These are phyloP conservation scores for Neotoma lepida DNA, from an alignment of 2,113 vertebrate genomes.

Conservation along the genomic window DNA sequence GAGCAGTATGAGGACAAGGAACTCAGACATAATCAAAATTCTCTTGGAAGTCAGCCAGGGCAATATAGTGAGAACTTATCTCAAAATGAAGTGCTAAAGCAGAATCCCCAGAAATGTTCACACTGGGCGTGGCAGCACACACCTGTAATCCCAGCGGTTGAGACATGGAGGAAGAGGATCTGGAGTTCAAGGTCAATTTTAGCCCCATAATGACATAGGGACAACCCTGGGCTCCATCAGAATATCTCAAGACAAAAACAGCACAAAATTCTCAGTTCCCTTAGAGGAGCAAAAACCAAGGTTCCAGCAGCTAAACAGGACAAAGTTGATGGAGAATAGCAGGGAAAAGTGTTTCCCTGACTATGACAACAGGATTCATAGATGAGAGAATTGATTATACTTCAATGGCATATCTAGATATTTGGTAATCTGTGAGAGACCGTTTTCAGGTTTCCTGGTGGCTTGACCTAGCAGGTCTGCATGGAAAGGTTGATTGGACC, in stretches of 20 bases:
- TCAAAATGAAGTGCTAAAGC: neutral
- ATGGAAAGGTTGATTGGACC: too few relatives aligned
- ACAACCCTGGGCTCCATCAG: neutral
- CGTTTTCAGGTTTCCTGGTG: too few relatives aligned
- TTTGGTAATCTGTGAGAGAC: too few relatives aligned
- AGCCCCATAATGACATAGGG: neutral
- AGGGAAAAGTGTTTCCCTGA: neutral
- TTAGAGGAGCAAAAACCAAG: too few relatives aligned
- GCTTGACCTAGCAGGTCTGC: too few relatives aligned
- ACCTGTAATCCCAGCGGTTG: too few relatives aligned
- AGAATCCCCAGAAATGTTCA: neutral
- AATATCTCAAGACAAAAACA: neutral
- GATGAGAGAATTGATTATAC: neutral
- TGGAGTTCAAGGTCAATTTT: neutral
- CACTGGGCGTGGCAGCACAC: neutral
- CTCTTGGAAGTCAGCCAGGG: too few relatives aligned
- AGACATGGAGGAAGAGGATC: neutral
- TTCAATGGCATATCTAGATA: neutral
- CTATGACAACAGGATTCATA: neutral
- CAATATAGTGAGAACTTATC: neutral
- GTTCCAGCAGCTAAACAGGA: neutral
- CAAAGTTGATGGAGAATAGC: neutral
- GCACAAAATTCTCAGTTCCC: neutral
- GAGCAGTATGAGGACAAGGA: neutral
- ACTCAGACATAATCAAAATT: neutral